A percentile compares a stretch with the other conserved stretches of the same genome.
Conservation (phyloP, 37 sponge, comb jelly and placozoan species). For the Geodia barretti region DNA sequence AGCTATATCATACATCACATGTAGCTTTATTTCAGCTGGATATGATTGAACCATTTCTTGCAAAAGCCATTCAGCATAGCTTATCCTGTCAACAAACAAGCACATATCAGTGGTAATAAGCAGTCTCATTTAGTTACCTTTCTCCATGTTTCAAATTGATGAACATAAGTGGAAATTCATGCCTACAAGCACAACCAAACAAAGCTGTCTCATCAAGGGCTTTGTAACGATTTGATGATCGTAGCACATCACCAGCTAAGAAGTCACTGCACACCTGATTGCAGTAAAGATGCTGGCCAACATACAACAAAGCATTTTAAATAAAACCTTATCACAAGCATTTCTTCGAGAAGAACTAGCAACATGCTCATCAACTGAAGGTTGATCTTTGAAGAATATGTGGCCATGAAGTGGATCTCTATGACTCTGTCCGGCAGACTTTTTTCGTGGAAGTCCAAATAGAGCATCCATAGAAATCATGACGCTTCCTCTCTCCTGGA, state of each 20-base stretch:
- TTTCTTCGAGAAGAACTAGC: not conserved
- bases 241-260: slow-evolving; percentile 8
- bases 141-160: slow-evolving; percentile 38
- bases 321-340: not conserved
- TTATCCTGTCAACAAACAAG: not conserved
- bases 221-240: slow-evolving; percentile 11
- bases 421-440: slow-evolving; percentile 8
- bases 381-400: slow-evolving; percentile 3
- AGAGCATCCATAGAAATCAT: slow-evolving; percentile 34
- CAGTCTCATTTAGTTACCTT: not conserved
- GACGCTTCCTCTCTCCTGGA: not conserved
- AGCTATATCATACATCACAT: slow-evolving; percentile 27
- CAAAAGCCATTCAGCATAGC: slow-evolving; percentile 17
- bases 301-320: not conserved
- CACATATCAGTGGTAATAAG: not conserved
- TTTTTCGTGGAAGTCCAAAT: slow-evolving; percentile 38
- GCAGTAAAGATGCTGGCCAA: not conserved
- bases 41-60: not conserved
- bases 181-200: slow-evolving; percentile 47
- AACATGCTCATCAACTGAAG: slow-evolving; percentile 12
- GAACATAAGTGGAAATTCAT: slow-evolving; percentile 33
- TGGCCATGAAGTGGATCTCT: slow-evolving; percentile 10
- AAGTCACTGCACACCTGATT: slow-evolving; percentile 30
- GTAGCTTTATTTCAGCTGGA: not conserved
- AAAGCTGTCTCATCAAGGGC: slow-evolving; percentile 45